These are phyloP conservation scores for Myotis vivesi DNA, from an alignment of 2,797 vertebrate species.

Conservation along the genomic window DNA sequence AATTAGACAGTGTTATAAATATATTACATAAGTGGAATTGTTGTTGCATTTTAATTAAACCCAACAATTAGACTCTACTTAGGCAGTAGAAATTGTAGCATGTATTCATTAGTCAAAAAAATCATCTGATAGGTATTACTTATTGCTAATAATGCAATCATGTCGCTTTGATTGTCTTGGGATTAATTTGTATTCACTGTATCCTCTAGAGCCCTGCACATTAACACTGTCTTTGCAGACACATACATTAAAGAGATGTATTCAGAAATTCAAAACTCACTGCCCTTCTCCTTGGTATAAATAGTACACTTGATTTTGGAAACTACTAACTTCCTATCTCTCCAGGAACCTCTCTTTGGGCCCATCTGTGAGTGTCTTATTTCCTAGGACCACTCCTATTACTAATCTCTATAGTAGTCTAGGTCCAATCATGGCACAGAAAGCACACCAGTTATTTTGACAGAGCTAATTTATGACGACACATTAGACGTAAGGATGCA, in stretches of 20 bases:
- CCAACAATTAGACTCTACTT: conserved; percentile 58
- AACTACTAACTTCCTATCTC: not conserved
- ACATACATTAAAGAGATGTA: not conserved
- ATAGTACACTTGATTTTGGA: not conserved
- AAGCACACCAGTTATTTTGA: not conserved
- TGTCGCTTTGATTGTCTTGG: not conserved
- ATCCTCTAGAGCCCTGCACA: not conserved
- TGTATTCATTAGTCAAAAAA: conserved; percentile 57
- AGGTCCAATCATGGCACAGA: not conserved
- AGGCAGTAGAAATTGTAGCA: conserved; percentile 17
- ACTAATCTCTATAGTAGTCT: not conserved
- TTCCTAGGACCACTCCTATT: not conserved
- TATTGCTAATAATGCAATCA: conserved; percentile 26
- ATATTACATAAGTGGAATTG: conserved; percentile 56
- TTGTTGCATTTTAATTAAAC: conserved; percentile 68
- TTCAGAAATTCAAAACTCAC: not conserved
- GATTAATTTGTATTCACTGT: not conserved
- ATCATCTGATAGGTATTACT: conserved; percentile 16
- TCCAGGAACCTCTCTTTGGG: not conserved
- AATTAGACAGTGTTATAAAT: conserved; percentile 48
- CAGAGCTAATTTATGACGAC: not conserved
- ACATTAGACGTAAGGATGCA: not conserved
- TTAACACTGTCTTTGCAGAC: not conserved
- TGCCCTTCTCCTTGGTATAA: not conserved
- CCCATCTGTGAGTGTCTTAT: not conserved